Percentiles rank a stretch among this genome's conserved stretches.
Conservation (phyloP, 2,888 invertebrate genomes). For the Fragum whitleyi region DNA sequence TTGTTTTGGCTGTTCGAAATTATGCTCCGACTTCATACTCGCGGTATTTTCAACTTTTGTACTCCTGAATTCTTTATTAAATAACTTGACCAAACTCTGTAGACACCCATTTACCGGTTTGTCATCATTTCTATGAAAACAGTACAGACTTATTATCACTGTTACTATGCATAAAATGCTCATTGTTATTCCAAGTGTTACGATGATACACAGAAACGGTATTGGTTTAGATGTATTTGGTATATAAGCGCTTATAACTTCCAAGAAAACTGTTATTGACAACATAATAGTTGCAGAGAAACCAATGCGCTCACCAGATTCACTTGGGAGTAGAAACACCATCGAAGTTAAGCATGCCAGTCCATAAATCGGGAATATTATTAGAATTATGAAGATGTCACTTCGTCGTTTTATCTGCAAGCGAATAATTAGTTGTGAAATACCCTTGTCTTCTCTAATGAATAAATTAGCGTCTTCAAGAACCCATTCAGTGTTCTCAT, state of each 20-base stretch:
- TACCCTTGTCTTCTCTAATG: not conserved
- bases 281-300: slow-evolving; percentile 29
- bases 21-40: not conserved
- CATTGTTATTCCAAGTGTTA: not conserved
- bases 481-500: slow-evolving; percentile 21
- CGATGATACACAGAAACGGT: slow-evolving; percentile 14
- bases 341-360: not conserved
- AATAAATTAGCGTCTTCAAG: not conserved
- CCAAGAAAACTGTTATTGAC: slow-evolving; percentile 30
- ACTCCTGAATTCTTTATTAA: not conserved
- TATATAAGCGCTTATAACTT: slow-evolving; percentile 25
- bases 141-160: slow-evolving; percentile 15
- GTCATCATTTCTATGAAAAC: slow-evolving; percentile 3
- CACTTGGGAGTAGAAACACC: slow-evolving; percentile 32
- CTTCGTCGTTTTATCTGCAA: not conserved
- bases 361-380: slow-evolving; percentile 20
- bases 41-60: not conserved
- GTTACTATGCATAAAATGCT: slow-evolving; percentile 1
- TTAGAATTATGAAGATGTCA: slow-evolving; percentile 7
- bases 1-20: not conserved
- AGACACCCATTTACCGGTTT: not conserved
- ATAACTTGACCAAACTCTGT: not conserved
- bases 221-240: slow-evolving; percentile 30
- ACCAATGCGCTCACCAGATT: slow-evolving; percentile 32
- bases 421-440: not conserved